Conservation (phyloP, 2,797 vertebrate species). For the Argentina silus region DNA sequence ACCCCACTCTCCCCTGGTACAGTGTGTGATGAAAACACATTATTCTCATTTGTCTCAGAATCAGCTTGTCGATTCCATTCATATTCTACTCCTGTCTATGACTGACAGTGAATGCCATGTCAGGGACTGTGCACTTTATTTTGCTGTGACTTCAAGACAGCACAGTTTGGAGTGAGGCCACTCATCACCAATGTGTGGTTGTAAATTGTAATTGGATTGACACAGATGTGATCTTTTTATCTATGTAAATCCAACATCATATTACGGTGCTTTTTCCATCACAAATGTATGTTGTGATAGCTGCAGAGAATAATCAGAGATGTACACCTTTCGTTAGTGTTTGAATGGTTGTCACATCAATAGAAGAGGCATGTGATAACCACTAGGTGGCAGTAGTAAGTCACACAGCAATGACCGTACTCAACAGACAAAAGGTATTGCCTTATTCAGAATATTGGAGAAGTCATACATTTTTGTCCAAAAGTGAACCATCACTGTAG, state of each 20-base stretch:
- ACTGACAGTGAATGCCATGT: constrained; percentile 6
- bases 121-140: constrained; percentile 40
- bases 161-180: neutral
- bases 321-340: neutral
- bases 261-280: neutral
- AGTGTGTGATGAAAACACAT: constrained; percentile 35
- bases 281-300: neutral
- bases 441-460: neutral
- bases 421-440: neutral
- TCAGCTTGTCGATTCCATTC: constrained; percentile 41
- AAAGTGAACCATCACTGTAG: neutral
- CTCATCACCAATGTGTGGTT: neutral
- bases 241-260: neutral
- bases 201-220: neutral
- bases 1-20: constrained; percentile 18
- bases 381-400: constrained; percentile 62
- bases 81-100: constrained; percentile 26
- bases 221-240: neutral
- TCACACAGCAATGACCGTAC: constrained; percentile 22
- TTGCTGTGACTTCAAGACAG: constrained; percentile 13
- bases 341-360: neutral
- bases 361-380: neutral
- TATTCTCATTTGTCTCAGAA: constrained; percentile 43
- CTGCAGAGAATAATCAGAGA: neutral
- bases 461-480: neutral